Percentiles rank a stretch among this genome's conserved stretches.
Evolutionary conservation across 2,888 invertebrate genomes (phyloP).

Genomic region (Hymenopus coronatus): DNA sequence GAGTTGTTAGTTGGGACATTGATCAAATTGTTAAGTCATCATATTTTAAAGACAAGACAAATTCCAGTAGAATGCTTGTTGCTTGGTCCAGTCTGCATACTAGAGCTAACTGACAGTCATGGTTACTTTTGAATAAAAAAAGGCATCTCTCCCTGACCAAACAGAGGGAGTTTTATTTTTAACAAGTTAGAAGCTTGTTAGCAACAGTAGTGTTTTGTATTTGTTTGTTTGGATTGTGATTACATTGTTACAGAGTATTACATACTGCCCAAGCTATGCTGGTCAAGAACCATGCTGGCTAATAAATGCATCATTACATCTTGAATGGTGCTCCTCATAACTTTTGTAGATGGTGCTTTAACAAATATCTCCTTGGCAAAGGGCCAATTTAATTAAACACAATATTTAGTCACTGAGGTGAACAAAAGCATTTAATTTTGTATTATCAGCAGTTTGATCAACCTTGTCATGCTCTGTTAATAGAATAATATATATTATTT

Average conservation of each 20-base stretch:
- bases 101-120: neutral
- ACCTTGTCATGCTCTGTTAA: neutral
- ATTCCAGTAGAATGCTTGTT: neutral
- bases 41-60: neutral
- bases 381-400: neutral
- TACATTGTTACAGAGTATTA: neutral
- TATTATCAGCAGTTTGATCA: neutral
- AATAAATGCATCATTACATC: neutral
- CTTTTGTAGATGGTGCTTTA: neutral
- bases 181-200: neutral
- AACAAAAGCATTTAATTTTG: neutral
- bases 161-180: neutral
- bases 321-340: neutral
- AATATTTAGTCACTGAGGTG: neutral
- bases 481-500: constrained; percentile 10
- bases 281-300: neutral
- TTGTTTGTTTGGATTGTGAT: constrained; percentile 17
- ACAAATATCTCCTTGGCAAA: neutral
- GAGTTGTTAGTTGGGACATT: neutral
- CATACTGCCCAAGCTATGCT: neutral
- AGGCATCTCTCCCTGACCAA: neutral
- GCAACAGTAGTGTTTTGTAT: neutral
- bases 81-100: neutral
- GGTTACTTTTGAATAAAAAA: neutral
- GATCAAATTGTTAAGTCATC: neutral